Percentiles rank a stretch among this genome's conserved stretches.
These are phyloP conservation scores for Chloroclystis v-ata DNA, from an alignment of 2,888 invertebrate species.

Conservation along the genomic window DNA sequence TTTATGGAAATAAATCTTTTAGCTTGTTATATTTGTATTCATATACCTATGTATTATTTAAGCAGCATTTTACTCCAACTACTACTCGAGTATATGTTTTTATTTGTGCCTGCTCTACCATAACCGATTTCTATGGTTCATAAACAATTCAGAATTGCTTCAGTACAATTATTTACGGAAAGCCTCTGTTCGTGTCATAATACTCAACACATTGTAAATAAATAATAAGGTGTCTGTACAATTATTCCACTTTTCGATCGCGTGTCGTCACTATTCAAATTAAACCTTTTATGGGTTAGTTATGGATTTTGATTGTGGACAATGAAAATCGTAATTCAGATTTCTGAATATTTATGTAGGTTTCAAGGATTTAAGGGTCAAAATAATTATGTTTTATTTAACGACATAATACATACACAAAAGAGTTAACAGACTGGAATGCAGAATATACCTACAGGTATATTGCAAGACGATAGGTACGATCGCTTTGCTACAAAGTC, in stretches of 20 bases:
- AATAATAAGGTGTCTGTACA: conserved; percentile 47
- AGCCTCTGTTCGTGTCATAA: conserved; percentile 37
- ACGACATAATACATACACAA: too few species aligned
- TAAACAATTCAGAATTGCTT: conserved; percentile 53
- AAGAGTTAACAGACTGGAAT: too few species aligned
- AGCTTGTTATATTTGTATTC: too few species aligned
- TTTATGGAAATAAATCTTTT: too few species aligned
- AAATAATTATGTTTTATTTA: too few species aligned
- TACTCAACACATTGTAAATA: conserved; percentile 50
- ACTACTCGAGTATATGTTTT: too few species aligned
- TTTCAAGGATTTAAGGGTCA: too few species aligned
- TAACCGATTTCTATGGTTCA: conserved; percentile 21
- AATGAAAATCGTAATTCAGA: conserved; percentile 13
- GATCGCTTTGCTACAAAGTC: too few species aligned
- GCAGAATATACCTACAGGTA: too few species aligned
- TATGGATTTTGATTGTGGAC: conserved; percentile 27
- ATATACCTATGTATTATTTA: too few species aligned
- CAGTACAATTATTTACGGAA: conserved; percentile 62
- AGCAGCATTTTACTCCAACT: too few species aligned
- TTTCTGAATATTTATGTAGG: neutral
- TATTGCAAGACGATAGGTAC: too few species aligned
- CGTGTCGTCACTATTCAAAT: conserved; percentile 34
- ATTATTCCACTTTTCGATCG: conserved; percentile 50
- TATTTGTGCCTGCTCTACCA: neutral
- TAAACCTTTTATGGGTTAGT: conserved; percentile 34